Evolutionary conservation across 2,888 invertebrate species (phyloP).

Genomic region (Lasioglossum morio): DNA sequence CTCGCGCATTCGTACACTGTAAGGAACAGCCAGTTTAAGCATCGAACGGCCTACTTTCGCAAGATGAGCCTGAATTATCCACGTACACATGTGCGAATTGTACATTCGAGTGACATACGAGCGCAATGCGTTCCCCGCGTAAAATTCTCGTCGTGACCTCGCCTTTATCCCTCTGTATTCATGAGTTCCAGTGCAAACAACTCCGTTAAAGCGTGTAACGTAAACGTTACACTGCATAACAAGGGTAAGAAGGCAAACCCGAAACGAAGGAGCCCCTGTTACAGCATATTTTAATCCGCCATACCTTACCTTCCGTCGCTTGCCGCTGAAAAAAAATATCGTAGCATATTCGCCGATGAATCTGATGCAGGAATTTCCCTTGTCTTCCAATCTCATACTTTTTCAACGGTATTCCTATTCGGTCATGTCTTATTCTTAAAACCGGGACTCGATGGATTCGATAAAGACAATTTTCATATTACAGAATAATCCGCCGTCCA

Average conservation of each 20-base stretch:
- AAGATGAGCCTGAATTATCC: slow-evolving; percentile 40
- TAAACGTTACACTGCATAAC: slow-evolving; percentile 46
- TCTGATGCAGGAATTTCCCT: background rate
- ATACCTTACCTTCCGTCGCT: background rate
- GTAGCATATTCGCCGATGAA: background rate
- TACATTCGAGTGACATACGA: slow-evolving; percentile 19
- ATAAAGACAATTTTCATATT: too few relatives aligned
- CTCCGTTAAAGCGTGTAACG: slow-evolving; percentile 32
- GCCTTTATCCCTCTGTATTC: slow-evolving; percentile 25
- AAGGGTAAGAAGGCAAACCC: slow-evolving; percentile 5
- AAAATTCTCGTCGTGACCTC: slow-evolving; percentile 39
- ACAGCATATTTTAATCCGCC: slow-evolving; percentile 26
- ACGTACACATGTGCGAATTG: slow-evolving; percentile 32
- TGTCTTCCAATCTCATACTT: background rate
- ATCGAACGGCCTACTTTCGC: background rate
- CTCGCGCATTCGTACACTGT: background rate
- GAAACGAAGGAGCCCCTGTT: slow-evolving; percentile 11
- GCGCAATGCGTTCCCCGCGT: slow-evolving; percentile 21
- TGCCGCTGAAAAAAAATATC: background rate
- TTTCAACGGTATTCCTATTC: background rate
- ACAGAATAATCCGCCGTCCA: too few relatives aligned
- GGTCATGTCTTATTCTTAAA: background rate
- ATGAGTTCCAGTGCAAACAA: slow-evolving; percentile 40
- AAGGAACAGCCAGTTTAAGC: background rate
- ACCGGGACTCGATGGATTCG: background rate